A percentile compares a stretch with the other conserved stretches of the same genome.
Conservation (phyloP, 2,888 invertebrate genomes). For the Thera britannica region DNA sequence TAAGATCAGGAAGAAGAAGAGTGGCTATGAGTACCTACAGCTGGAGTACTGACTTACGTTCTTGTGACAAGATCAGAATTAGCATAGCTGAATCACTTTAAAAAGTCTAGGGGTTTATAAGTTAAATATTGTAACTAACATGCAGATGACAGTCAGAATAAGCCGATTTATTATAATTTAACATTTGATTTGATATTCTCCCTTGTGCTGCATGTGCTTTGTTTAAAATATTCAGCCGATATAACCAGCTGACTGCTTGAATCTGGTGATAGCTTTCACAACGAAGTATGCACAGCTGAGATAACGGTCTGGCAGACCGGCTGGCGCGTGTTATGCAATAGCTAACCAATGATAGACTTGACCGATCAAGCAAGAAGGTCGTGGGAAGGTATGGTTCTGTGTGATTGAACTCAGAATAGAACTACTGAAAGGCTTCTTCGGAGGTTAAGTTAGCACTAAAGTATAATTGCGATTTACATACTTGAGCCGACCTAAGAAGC, state of each 20-base stretch:
- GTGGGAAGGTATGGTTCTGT: slow-evolving; percentile 46
- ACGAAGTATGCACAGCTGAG: slow-evolving; percentile 41
- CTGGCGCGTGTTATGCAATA: slow-evolving; percentile 47
- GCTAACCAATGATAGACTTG: slow-evolving; percentile 44
- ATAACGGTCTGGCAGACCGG: slow-evolving; percentile 49
- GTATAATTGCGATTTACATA: not conserved
- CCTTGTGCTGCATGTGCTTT: too few relatives aligned
- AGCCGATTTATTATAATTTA: too few relatives aligned
- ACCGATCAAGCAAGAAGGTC: slow-evolving; percentile 56
- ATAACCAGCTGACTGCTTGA: not conserved
- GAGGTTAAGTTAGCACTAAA: slow-evolving; percentile 4
- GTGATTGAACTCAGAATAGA: slow-evolving; percentile 11
- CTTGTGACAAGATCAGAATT: too few relatives aligned
- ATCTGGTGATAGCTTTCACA: slow-evolving; percentile 21
- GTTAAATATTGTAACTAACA: too few relatives aligned
- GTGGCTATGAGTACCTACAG: too few relatives aligned
- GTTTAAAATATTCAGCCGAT: not conserved
- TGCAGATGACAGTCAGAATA: too few relatives aligned
- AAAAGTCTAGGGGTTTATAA: too few relatives aligned
- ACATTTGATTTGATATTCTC: too few relatives aligned
- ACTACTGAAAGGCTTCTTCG: slow-evolving; percentile 2
- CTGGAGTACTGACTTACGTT: too few relatives aligned
- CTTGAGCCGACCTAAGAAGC: not conserved
- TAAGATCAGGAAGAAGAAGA: too few relatives aligned
- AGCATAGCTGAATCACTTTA: too few relatives aligned